Evolutionary conservation across 2,113 vertebrate genomes (phyloP).

Genomic region (Corapipo altera): DNA sequence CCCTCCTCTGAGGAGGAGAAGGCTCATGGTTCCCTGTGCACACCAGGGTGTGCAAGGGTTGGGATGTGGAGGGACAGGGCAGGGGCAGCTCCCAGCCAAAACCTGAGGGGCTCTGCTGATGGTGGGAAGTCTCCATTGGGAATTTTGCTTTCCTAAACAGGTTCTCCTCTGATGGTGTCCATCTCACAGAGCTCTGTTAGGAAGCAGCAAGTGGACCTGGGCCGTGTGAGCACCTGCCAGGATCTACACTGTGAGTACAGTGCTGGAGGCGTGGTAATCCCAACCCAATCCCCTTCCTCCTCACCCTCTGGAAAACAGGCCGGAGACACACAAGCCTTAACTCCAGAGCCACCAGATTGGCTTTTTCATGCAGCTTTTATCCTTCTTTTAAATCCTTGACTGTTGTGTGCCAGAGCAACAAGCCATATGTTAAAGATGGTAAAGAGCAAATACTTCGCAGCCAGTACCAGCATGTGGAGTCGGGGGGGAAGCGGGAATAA

Average conservation of each 20-base stretch:
- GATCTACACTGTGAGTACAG: background rate
- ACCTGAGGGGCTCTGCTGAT: background rate
- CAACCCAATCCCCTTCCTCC: background rate
- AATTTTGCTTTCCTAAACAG: background rate
- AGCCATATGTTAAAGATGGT: background rate
- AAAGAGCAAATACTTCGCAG: constrained; percentile 4
- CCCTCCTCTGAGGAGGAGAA: background rate
- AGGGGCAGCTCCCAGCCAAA: background rate
- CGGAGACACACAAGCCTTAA: background rate
- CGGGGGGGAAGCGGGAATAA: constrained; percentile 12
- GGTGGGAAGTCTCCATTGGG: background rate
- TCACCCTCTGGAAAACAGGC: background rate
- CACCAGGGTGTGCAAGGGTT: background rate
- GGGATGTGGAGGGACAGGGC: rapidly evolving
- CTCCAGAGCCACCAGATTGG: background rate
- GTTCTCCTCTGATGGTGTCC: background rate
- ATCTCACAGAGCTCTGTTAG: background rate
- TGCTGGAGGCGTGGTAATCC: too few species aligned
- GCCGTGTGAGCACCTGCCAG: background rate
- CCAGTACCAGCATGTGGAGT: background rate
- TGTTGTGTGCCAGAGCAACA: background rate
- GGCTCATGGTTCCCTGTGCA: background rate
- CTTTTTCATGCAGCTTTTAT: background rate
- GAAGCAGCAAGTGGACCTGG: background rate
- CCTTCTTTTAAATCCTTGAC: background rate